phyloP scores from a whole-genome alignment of 2,888 invertebrate genomes.

The Lycocerus yunnanus region DNA sequence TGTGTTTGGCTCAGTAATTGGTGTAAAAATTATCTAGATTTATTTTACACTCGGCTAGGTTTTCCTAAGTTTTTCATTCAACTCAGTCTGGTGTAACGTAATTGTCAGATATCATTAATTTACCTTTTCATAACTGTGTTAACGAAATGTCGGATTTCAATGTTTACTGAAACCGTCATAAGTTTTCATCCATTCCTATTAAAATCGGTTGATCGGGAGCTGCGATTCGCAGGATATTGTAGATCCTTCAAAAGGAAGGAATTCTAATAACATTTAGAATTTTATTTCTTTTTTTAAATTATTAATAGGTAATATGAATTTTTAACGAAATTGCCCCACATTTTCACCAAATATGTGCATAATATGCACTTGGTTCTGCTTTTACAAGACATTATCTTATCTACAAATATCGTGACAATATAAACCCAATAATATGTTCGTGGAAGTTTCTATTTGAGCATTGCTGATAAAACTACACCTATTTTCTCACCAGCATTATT shows the following conservation, averaged over 20 bases:
- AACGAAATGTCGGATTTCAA: not conserved
- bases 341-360: too few relatives aligned
- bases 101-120: not conserved
- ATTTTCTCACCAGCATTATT: not conserved
- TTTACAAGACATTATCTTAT: not conserved
- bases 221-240: not conserved
- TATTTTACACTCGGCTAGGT: not conserved
- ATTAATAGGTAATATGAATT: too few relatives aligned
- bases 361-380: not conserved
- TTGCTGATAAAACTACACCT: not conserved
- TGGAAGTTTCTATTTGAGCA: not conserved
- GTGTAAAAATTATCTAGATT: not conserved
- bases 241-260: not conserved
- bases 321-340: too few relatives aligned
- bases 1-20: not conserved
- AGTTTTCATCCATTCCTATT: not conserved
- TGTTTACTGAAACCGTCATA: not conserved
- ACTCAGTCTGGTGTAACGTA: not conserved
- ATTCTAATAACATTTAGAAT: not conserved
- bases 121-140: not conserved
- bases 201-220: not conserved
- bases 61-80: not conserved
- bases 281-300: too few relatives aligned
- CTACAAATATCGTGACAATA: not conserved
- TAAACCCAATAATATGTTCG: not conserved